Evolutionary conservation across 1,140 invertebrate species (phyloP).

Genomic region (Ceratina japonica): DNA sequence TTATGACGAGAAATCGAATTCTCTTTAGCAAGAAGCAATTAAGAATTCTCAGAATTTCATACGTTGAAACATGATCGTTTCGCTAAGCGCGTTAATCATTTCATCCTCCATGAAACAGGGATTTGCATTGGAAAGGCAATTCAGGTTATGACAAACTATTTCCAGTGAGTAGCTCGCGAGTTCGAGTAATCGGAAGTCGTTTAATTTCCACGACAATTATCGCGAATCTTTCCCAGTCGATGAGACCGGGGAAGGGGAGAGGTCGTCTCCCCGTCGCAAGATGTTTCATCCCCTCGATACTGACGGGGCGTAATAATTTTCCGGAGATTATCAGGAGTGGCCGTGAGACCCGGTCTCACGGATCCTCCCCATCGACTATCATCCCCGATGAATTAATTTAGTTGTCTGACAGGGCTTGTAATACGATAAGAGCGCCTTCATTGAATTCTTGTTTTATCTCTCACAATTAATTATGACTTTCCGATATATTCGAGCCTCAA

Average conservation of each 20-base stretch:
- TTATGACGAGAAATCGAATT: too few species aligned
- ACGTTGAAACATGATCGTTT: background rate
- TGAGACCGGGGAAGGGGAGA: background rate
- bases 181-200: background rate
- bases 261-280: background rate
- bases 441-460: background rate
- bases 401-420: background rate
- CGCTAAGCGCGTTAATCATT: background rate
- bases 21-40: too few species aligned
- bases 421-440: background rate
- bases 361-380: background rate
- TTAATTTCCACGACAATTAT: slow-evolving; percentile 20
- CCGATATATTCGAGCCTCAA: background rate
- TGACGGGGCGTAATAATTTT: slow-evolving; percentile 41
- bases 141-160: background rate
- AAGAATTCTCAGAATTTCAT: background rate
- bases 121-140: background rate
- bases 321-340: slow-evolving; percentile 16
- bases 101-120: slow-evolving; percentile 3
- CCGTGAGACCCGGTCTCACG: slow-evolving; percentile 14
- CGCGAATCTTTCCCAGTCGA: slow-evolving; percentile 3
- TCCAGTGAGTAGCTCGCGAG: background rate
- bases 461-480: background rate
- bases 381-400: slow-evolving; percentile 6
- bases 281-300: slow-evolving; percentile 33